These are phyloP conservation scores for Tyria jacobaeae DNA, from an alignment of 2,888 invertebrate species.

Conservation along the genomic window DNA sequence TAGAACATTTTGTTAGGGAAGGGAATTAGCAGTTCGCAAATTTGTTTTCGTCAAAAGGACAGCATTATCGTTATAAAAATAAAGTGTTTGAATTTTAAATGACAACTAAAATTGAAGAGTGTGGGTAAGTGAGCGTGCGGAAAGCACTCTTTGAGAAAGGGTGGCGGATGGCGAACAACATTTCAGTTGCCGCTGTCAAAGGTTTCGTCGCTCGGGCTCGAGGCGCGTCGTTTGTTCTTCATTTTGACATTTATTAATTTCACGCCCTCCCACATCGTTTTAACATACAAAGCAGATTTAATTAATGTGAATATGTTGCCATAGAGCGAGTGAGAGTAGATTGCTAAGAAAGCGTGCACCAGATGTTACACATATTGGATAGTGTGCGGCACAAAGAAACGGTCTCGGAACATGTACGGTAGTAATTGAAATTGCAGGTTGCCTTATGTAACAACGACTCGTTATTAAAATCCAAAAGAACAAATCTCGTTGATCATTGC, in stretches of 20 bases:
- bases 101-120: conserved; percentile 63
- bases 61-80: conserved; percentile 55
- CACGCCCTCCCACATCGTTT: conserved; percentile 42
- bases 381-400: conserved; percentile 16
- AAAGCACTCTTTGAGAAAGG: conserved; percentile 40
- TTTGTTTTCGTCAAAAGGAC: conserved; percentile 21
- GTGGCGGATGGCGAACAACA: conserved; percentile 56
- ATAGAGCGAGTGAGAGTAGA: conserved; percentile 17
- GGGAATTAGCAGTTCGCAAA: conserved; percentile 7
- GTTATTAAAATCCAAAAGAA: neutral
- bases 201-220: conserved; percentile 48
- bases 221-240: conserved; percentile 50
- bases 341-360: conserved; percentile 17
- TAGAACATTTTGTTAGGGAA: conserved; percentile 10
- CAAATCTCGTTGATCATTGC: neutral
- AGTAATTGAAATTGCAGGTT: conserved; percentile 3
- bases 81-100: conserved; percentile 55
- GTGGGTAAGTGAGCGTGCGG: conserved; percentile 49
- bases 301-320: conserved; percentile 26
- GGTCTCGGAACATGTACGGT: conserved; percentile 8
- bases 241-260: conserved; percentile 66
- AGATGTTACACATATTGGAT: conserved; percentile 17
- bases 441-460: neutral
- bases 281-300: conserved; percentile 26
- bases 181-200: conserved; percentile 63